Percentiles rank a stretch among this genome's conserved stretches.
phyloP scores from a whole-genome alignment of 1,140 invertebrate genomes.

The Rhagoletis zephyria region DNA sequence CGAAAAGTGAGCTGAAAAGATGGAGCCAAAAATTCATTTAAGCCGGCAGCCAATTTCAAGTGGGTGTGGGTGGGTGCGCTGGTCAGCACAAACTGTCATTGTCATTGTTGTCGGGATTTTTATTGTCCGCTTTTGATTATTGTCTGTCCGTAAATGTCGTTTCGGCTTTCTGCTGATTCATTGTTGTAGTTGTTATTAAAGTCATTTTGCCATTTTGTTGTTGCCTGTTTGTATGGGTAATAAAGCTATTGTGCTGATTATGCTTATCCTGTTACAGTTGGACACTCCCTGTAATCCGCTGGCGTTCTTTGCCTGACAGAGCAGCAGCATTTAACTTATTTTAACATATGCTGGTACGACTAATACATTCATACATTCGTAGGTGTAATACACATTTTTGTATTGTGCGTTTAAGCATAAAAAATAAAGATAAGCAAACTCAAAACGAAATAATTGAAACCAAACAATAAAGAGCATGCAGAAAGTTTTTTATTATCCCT shows the following conservation, averaged over 20 bases:
- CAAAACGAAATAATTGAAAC: neutral
- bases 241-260: constrained; percentile 55
- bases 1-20: neutral
- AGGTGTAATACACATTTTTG: neutral
- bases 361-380: constrained; percentile 57
- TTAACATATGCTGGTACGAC: neutral
- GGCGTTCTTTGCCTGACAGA: neutral
- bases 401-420: constrained; percentile 23
- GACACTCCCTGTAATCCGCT: constrained; percentile 3
- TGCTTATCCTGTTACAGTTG: constrained; percentile 53
- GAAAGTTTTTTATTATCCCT: neutral
- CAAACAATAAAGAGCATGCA: neutral
- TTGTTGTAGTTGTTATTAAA: constrained; percentile 17
- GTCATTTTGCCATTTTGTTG: neutral
- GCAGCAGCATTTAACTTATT: neutral
- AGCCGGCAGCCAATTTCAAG: neutral
- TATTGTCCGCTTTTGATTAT: constrained; percentile 34
- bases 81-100: constrained; percentile 28
- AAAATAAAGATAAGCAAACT: constrained; percentile 10
- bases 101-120: constrained; percentile 7
- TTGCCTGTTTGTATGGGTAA: constrained; percentile 28
- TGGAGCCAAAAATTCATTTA: neutral
- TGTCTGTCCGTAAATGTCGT: constrained; percentile 36
- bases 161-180: neutral
- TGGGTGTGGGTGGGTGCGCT: neutral